These are phyloP conservation scores for Cosmopolites sordidus DNA, from an alignment of 2,888 invertebrate genomes.

Conservation along the genomic window DNA sequence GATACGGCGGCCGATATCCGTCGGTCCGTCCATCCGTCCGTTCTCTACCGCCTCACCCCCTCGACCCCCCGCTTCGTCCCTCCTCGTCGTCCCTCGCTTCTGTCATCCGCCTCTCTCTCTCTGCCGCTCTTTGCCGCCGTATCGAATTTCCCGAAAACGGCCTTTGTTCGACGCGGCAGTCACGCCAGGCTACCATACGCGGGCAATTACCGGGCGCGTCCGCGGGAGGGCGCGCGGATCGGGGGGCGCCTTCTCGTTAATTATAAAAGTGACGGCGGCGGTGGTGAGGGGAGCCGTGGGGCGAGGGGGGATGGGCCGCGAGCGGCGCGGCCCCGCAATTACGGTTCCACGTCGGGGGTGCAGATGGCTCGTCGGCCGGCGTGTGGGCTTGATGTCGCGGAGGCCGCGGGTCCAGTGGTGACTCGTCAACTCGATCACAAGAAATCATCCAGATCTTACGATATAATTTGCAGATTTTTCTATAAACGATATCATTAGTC, in stretches of 20 bases:
- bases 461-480: too few relatives aligned
- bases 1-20: constrained; percentile 1
- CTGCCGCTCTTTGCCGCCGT: constrained; percentile 12
- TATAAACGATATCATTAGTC: too few relatives aligned
- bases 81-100: not conserved
- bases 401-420: constrained; percentile 16
- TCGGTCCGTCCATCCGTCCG: too few relatives aligned
- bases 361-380: constrained; percentile 12
- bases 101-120: not conserved
- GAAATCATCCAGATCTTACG: not conserved
- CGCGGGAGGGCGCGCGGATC: constrained; percentile 4
- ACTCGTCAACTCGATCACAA: constrained; percentile 3
- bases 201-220: constrained; percentile 19
- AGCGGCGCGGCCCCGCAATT: constrained; percentile 17
- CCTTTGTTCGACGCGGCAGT: constrained; percentile 19
- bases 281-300: not conserved
- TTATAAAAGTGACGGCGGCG: constrained; percentile 19
- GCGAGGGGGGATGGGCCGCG: constrained; percentile 8
- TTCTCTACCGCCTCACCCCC: too few relatives aligned
- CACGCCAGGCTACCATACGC: constrained; percentile 19
- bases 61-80: not conserved
- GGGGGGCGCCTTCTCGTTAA: constrained; percentile 19
- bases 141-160: constrained; percentile 20
- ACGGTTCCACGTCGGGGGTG: constrained; percentile 14
- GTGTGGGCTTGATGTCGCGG: constrained; percentile 17